Conservation (phyloP, 2,113 vertebrate species). For the Cheirogaleus medius region DNA sequence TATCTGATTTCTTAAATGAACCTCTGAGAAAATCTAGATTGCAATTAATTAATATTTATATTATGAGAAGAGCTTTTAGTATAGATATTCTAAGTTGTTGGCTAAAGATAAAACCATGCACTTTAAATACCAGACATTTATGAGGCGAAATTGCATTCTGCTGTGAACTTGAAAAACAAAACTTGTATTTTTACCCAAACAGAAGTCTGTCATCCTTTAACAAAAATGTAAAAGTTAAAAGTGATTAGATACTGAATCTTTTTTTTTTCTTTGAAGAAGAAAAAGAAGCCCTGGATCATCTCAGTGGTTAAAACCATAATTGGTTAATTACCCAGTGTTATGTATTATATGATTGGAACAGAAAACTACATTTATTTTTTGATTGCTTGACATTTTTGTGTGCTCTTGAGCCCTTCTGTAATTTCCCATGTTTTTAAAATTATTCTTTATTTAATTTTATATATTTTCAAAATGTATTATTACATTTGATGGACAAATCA, state of each 20-base stretch:
- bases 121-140: neutral
- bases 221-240: neutral
- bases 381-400: neutral
- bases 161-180: neutral
- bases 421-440: neutral
- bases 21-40: neutral
- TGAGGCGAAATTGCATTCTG: neutral
- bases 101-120: neutral
- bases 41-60: slow-evolving; percentile 36
- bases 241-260: neutral
- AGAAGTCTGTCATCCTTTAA: neutral
- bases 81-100: neutral
- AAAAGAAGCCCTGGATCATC: neutral
- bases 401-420: neutral
- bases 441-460: neutral
- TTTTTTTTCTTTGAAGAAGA: neutral
- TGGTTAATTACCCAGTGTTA: neutral
- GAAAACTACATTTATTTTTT: neutral
- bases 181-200: neutral
- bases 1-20: neutral
- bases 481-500: neutral
- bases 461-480: neutral
- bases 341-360: neutral
- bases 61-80: slow-evolving; percentile 44
- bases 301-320: neutral